phyloP scores from a whole-genome alignment of 64 coral and sea anemone species.

The Montipora efflorescens region DNA sequence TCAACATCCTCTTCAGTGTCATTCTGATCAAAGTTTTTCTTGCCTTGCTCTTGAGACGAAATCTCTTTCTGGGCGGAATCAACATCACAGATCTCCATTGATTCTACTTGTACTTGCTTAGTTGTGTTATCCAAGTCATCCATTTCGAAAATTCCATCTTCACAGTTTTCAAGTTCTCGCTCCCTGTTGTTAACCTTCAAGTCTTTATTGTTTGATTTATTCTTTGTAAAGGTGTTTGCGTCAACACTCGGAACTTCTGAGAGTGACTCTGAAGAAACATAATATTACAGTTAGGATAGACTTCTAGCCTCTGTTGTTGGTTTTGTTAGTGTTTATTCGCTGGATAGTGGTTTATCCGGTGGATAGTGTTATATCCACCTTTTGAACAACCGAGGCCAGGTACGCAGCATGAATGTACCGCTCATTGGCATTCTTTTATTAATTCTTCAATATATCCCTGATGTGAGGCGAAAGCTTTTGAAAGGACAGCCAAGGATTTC shows the following conservation, averaged over 20 bases:
- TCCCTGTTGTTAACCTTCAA: background rate
- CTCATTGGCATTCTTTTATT: too few relatives aligned
- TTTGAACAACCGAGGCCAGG: too few relatives aligned
- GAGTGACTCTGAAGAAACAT: background rate
- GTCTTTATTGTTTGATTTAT: background rate
- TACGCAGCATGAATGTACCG: too few relatives aligned
- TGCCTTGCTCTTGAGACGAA: background rate
- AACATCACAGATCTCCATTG: background rate
- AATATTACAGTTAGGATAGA: background rate
- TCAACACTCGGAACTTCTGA: background rate
- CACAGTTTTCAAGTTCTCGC: background rate
- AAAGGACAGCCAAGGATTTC: too few relatives aligned
- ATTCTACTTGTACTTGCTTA: background rate
- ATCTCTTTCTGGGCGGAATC: background rate
- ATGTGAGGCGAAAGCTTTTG: too few relatives aligned
- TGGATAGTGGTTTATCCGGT: too few relatives aligned
- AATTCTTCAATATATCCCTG: too few relatives aligned
- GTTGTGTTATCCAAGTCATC: conserved; percentile 9
- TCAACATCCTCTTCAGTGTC: conserved; percentile 21
- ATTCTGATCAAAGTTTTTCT: background rate
- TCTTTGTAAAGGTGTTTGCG: background rate
- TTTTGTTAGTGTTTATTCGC: too few relatives aligned
- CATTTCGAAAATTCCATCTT: conserved; percentile 28
- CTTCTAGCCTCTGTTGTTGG: too few relatives aligned
- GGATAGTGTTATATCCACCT: too few relatives aligned